Percentiles rank a stretch among this genome's conserved stretches.
Evolutionary conservation across 1,140 invertebrate species (phyloP).

Genomic region (Heliconius congener): DNA sequence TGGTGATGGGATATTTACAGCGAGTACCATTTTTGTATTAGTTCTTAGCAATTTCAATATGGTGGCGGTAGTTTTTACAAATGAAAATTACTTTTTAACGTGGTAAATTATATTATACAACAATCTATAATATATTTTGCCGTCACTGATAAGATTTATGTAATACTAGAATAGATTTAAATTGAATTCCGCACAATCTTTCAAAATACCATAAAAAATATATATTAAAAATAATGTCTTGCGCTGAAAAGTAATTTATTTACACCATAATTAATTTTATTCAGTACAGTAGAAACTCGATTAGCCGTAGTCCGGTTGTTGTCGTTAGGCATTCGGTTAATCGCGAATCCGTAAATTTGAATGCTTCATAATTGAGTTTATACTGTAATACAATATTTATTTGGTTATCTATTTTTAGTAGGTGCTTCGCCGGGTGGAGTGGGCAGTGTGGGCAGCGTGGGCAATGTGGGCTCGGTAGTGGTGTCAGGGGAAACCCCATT

Average conservation of each 20-base stretch:
- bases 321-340: too few species aligned
- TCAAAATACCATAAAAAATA: too few species aligned
- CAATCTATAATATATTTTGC: not conserved
- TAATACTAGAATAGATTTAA: too few species aligned
- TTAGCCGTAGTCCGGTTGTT: too few species aligned
- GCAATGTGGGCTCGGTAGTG: slow-evolving; percentile 45
- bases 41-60: not conserved
- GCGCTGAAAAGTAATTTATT: not conserved
- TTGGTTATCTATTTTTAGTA: not conserved
- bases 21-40: not conserved
- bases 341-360: too few species aligned
- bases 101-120: not conserved
- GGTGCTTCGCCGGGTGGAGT: not conserved
- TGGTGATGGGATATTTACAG: not conserved
- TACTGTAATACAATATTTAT: not conserved
- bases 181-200: too few species aligned
- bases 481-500: slow-evolving; percentile 72
- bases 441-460: slow-evolving; percentile 1
- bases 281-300: too few species aligned
- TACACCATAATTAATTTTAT: not conserved
- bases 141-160: not conserved
- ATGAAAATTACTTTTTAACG: not conserved
- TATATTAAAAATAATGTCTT: too few species aligned
- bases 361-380: too few species aligned
- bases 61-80: not conserved